phyloP scores from a whole-genome alignment of 2,113 vertebrate species.

The Thamnophis sirtalis region DNA sequence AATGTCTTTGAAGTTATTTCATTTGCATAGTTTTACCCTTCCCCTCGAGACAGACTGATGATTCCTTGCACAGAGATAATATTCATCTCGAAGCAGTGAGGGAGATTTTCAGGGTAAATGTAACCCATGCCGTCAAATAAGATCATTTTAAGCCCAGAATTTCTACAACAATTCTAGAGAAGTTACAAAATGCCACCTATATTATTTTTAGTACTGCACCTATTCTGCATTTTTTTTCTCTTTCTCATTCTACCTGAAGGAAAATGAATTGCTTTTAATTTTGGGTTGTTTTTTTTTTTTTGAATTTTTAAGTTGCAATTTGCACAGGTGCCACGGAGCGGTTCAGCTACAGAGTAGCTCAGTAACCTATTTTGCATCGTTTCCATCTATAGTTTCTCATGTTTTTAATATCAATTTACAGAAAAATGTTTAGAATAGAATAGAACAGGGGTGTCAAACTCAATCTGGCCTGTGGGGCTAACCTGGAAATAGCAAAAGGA shows the following conservation, averaged over 20 bases:
- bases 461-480: too few species aligned
- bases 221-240: background rate
- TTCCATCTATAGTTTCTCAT: background rate
- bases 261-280: background rate
- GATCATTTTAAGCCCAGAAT: background rate
- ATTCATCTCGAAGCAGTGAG: constrained; percentile 50
- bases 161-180: background rate
- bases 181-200: background rate
- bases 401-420: background rate
- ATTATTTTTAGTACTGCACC: background rate
- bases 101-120: constrained; percentile 53
- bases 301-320: background rate
- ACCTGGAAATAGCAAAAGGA: too few species aligned
- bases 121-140: background rate
- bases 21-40: constrained; percentile 62
- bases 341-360: background rate
- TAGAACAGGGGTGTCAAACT: too few species aligned
- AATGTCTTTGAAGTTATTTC: constrained; percentile 59
- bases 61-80: constrained; percentile 56
- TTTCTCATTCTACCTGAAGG: background rate
- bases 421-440: background rate
- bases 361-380: background rate
- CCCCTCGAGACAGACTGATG: constrained; percentile 48
- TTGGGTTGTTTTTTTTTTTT: background rate
- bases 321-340: background rate